A percentile compares a stretch with the other conserved stretches of the same genome.
Evolutionary conservation across 1,140 invertebrate genomes (phyloP).

Genomic region (Chironomus striatipennis): DNA sequence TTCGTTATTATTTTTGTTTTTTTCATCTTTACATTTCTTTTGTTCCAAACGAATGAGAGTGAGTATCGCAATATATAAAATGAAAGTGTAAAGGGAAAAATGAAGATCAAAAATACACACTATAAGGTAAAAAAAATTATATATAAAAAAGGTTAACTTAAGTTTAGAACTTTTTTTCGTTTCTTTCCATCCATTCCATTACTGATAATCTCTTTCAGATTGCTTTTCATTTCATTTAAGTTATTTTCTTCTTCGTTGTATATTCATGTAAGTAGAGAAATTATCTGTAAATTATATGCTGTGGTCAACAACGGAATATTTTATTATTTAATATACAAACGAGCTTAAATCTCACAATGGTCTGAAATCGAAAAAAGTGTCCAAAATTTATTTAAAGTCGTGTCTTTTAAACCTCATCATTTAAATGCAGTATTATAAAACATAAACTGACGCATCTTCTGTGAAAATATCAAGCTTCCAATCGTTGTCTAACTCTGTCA

Average conservation of each 20-base stretch:
- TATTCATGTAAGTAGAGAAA: conserved; percentile 16
- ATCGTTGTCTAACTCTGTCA: too few species aligned
- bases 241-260: not conserved
- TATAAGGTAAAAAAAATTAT: not conserved
- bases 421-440: too few species aligned
- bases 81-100: conserved; percentile 15
- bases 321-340: not conserved
- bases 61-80: conserved; percentile 5
- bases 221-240: conserved; percentile 12
- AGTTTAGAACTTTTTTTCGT: not conserved
- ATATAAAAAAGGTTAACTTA: not conserved
- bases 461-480: too few species aligned
- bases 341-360: too few species aligned
- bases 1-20: too few species aligned
- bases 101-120: not conserved
- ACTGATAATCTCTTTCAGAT: not conserved
- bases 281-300: conserved; percentile 21
- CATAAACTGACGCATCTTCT: too few species aligned
- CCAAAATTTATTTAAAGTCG: too few species aligned
- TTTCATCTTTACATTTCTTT: too few species aligned
- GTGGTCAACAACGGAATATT: not conserved
- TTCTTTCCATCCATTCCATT: not conserved
- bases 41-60: too few species aligned
- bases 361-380: too few species aligned
- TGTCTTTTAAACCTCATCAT: too few species aligned